Evolutionary conservation across 2,797 vertebrate species (phyloP).

Genomic region (Microctenopoma lineatum): DNA sequence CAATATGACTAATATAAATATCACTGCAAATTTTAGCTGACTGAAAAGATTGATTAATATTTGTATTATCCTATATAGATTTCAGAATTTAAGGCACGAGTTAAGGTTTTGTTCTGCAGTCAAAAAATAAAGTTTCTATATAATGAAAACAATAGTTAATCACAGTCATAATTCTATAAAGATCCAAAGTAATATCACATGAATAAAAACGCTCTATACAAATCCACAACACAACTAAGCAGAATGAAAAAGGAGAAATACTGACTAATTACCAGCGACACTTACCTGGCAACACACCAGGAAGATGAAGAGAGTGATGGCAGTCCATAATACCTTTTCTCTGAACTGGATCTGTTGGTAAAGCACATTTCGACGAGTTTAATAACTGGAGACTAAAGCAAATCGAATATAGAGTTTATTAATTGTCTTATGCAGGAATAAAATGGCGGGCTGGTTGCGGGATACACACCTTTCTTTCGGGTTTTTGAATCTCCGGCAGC

Average conservation of each 20-base stretch:
- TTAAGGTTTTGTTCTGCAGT: neutral
- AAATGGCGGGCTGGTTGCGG: neutral
- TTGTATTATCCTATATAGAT: neutral
- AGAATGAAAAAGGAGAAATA: neutral
- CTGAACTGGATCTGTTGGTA: constrained; percentile 94
- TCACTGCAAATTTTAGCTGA: too few species aligned
- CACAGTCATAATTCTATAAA: neutral
- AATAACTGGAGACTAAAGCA: neutral
- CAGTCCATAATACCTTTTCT: constrained; percentile 98
- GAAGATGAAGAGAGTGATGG: constrained; percentile 99
- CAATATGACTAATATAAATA: too few species aligned
- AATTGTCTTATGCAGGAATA: neutral
- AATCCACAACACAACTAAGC: neutral
- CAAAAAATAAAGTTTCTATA: neutral
- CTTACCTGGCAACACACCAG: constrained; percentile 98
- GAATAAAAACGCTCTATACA: neutral
- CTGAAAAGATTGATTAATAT: too few species aligned
- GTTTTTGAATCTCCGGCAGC: constrained; percentile 97
- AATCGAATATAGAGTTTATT: too few species aligned
- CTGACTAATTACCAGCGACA: constrained; percentile 7
- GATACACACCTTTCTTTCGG: constrained; percentile 91
- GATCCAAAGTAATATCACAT: neutral
- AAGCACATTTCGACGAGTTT: constrained; percentile 22
- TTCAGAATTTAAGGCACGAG: neutral
- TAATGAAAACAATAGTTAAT: neutral